phyloP scores from a whole-genome alignment of 2,797 vertebrate genomes.

The Myripristis jacobus region DNA sequence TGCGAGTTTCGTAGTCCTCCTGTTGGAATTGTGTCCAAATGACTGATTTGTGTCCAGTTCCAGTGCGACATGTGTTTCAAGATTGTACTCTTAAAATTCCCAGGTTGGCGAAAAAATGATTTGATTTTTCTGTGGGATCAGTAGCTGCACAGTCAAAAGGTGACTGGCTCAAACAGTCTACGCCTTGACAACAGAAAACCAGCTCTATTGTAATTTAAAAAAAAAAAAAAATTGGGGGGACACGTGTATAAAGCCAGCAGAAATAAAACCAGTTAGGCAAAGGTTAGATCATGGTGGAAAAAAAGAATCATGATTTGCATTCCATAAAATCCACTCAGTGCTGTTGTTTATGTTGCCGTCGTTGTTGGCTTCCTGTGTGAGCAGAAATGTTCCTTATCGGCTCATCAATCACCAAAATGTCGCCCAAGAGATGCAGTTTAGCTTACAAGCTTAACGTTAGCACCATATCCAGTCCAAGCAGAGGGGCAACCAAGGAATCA shows the following conservation, averaged over 20 bases:
- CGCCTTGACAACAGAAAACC: not conserved
- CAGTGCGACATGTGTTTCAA: not conserved
- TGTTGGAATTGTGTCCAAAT: not conserved
- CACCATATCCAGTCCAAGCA: slow-evolving; percentile 11
- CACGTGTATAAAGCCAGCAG: slow-evolving; percentile 8
- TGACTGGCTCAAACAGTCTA: not conserved
- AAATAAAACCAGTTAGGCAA: not conserved
- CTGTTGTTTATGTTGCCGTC: slow-evolving; percentile 54
- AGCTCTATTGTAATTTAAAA: not conserved
- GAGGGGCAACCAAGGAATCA: not conserved
- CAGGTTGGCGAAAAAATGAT: not conserved
- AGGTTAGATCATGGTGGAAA: slow-evolving; percentile 6
- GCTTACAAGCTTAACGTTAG: slow-evolving; percentile 30
- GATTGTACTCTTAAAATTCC: not conserved
- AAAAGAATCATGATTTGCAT: slow-evolving; percentile 26
- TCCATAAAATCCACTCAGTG: slow-evolving; percentile 31
- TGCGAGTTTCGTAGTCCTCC: not conserved
- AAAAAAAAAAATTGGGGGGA: not conserved
- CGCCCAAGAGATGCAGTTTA: slow-evolving; percentile 18
- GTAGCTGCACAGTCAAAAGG: not conserved
- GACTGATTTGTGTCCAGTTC: not conserved
- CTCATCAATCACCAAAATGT: slow-evolving; percentile 45
- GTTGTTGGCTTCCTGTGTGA: slow-evolving; percentile 64
- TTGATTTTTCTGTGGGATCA: not conserved
- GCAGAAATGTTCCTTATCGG: slow-evolving; percentile 47